Conservation (phyloP, 2,797 vertebrate genomes). For the Anableps anableps region DNA sequence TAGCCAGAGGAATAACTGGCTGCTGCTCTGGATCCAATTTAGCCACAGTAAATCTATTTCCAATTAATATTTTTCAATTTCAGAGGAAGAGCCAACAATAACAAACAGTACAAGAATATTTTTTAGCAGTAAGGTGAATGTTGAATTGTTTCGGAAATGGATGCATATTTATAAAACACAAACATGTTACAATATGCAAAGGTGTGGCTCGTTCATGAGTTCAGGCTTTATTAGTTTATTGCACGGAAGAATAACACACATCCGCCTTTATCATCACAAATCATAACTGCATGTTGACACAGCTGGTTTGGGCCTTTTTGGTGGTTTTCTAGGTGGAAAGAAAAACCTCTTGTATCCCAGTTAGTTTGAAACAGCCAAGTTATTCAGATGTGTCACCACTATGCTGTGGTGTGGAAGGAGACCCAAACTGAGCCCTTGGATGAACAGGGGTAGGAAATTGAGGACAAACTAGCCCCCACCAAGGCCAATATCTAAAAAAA, state of each 20-base stretch:
- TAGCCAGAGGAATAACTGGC: background rate
- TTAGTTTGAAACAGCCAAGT: background rate
- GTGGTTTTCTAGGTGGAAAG: background rate
- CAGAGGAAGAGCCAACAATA: background rate
- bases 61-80: background rate
- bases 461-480: background rate
- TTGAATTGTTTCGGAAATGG: background rate
- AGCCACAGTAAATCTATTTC: background rate
- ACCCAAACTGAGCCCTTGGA: background rate
- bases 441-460: background rate
- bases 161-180: background rate
- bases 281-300: background rate
- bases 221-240: slow-evolving; percentile 10
- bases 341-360: background rate
- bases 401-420: background rate
- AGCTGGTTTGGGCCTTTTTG: background rate
- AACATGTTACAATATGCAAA: background rate
- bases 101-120: background rate
- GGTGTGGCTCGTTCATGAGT: slow-evolving; percentile 1
- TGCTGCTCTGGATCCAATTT: background rate
- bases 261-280: background rate
- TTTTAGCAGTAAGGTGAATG: background rate
- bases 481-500: background rate
- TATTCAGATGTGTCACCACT: background rate
- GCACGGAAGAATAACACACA: background rate